A percentile compares a stretch with the other conserved stretches of the same genome.
Evolutionary conservation across 2,797 vertebrate species (phyloP).

Genomic region (Mus minutoides): DNA sequence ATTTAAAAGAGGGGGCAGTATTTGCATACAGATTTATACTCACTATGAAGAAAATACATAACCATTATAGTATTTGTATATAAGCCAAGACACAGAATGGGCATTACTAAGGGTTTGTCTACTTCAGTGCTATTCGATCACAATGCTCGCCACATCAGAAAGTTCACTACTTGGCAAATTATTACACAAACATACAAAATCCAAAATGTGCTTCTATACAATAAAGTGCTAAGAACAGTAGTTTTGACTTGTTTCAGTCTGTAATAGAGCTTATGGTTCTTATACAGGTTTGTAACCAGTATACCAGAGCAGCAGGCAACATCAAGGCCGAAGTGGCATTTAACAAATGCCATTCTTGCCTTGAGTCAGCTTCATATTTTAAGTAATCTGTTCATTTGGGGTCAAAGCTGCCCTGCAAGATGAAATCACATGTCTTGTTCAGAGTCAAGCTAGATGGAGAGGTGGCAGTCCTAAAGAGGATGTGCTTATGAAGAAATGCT

Average conservation of each 20-base stretch:
- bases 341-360: not conserved
- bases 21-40: not conserved
- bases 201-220: not conserved
- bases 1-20: not conserved
- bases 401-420: not conserved
- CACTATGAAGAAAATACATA: slow-evolving; percentile 15
- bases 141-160: not conserved
- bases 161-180: not conserved
- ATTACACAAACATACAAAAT: slow-evolving; percentile 27
- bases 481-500: not conserved
- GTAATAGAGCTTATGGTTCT: not conserved
- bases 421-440: not conserved
- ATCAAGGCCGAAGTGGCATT: not conserved
- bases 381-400: not conserved
- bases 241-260: not conserved
- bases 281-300: not conserved
- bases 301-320: not conserved
- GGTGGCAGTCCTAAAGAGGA: not conserved
- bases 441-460: not conserved
- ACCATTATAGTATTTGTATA: not conserved
- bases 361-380: not conserved
- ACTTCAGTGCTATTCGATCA: not conserved
- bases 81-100: not conserved
- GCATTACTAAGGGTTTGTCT: not conserved
- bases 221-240: not conserved